These are phyloP conservation scores for Mola mola DNA, from an alignment of 2,113 vertebrate genomes.

Conservation along the genomic window DNA sequence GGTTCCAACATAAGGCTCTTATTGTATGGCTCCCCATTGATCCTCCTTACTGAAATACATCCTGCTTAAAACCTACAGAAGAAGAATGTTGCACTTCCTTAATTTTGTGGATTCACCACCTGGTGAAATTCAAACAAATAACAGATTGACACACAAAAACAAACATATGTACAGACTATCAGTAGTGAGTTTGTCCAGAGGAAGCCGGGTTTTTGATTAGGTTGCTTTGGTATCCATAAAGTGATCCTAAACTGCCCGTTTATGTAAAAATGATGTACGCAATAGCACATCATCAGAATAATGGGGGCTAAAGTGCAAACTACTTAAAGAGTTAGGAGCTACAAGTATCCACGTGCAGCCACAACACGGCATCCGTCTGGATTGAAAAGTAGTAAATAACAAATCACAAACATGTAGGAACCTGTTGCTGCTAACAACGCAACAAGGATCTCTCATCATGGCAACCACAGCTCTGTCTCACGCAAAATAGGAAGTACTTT, in stretches of 20 bases:
- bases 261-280: background rate
- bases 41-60: too few relatives aligned
- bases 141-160: background rate
- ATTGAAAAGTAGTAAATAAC: slow-evolving; percentile 26
- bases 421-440: slow-evolving; percentile 66
- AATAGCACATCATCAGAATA: background rate
- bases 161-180: background rate
- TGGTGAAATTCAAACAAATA: too few relatives aligned
- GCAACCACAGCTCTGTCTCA: slow-evolving; percentile 46
- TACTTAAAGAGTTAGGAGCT: slow-evolving; percentile 1
- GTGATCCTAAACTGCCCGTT: background rate
- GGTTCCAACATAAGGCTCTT: too few relatives aligned
- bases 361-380: slow-evolving; percentile 29
- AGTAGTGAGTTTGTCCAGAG: background rate
- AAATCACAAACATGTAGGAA: slow-evolving; percentile 44
- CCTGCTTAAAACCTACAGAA: too few relatives aligned
- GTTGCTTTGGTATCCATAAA: background rate
- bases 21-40: too few relatives aligned
- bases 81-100: too few relatives aligned
- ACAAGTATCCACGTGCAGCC: background rate
- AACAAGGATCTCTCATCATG: slow-evolving; percentile 32
- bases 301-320: background rate
- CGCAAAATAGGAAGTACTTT: slow-evolving; percentile 24
- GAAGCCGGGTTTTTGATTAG: background rate
- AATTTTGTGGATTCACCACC: too few relatives aligned